Evolutionary conservation across 2,113 vertebrate genomes (phyloP), one percentile per base, ranked within the genome.

Genomic region (Meles meles): DNA sequence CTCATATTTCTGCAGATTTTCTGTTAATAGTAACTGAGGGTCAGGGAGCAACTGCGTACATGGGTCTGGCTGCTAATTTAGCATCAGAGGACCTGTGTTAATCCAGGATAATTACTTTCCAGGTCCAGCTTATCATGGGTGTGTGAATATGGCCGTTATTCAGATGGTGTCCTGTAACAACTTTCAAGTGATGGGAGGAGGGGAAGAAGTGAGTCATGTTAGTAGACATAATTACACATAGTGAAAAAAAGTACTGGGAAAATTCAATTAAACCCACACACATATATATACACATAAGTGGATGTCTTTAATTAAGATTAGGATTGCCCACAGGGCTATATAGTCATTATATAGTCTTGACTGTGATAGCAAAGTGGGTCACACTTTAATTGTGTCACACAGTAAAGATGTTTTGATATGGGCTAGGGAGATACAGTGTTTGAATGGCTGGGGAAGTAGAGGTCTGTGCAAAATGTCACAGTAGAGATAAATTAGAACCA

Each of bases 1-100:
- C 96, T 97, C 92, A 81, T 34, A 93, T 97, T 80, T 96, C 87
- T 69, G 44, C 90, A 95, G 87, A 39, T 93, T 96, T 93, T 97
- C 94, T 97, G 80, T 55, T 87, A 92, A 65, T 82, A 80, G 74
- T 95, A 96, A 83, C 77, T 63, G 72, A 92, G 95, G 86, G 77
- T 86, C 86, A 92, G 65, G 29, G 55, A 96, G 79, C 88, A 95
- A 94, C 55, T 87, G 77, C 0, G 14, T 95, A 69, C 55, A 39
- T 81, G 83, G 13, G 14, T 92, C 63, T 94, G 94, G 83, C 90
- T 93, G 88, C 76, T 90, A 85, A 87, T 52, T 97, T 85, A 94
- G 29, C 69, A 65, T 93, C 85, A 52, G 95, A 96, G 57, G 87
- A 61, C 74, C 63, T 87, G 80, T 61, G 95, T 42, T 95, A 97